phyloP scores from a whole-genome alignment of 2,113 vertebrate genomes.

The Epinephelus cyanopodus region DNA sequence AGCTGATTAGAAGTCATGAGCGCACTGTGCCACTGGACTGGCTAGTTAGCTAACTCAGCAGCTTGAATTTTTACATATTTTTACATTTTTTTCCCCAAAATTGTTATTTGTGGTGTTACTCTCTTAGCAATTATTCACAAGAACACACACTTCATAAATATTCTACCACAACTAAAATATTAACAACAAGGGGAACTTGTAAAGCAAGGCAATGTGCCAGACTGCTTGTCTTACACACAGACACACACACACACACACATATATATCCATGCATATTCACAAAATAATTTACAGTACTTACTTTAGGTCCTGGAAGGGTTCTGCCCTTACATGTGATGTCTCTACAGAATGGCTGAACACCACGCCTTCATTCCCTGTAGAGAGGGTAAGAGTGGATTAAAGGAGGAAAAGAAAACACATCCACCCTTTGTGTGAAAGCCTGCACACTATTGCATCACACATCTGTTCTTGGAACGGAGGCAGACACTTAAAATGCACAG shows the following conservation, averaged over 20 bases:
- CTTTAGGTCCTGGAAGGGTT: conserved; percentile 97
- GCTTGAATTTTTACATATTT: conserved; percentile 3
- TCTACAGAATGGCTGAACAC: conserved; percentile 98
- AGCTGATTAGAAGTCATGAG: conserved; percentile 29
- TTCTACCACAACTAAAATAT: conserved; percentile 40
- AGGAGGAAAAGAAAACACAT: conserved; percentile 17
- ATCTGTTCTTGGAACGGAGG: neutral
- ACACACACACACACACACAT: neutral
- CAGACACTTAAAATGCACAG: conserved; percentile 32
- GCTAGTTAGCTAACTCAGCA: neutral
- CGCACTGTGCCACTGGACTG: neutral
- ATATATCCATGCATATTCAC: neutral
- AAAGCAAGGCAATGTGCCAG: conserved; percentile 24
- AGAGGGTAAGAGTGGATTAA: conserved; percentile 41
- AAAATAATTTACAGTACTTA: conserved; percentile 78
- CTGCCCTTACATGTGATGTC: conserved; percentile 97
- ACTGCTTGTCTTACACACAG: conserved; percentile 9
- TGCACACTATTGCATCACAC: conserved; percentile 21
- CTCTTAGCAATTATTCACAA: conserved; percentile 41
- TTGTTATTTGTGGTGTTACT: conserved; percentile 33
- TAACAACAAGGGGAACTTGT: conserved; percentile 30
- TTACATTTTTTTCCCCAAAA: conserved; percentile 7
- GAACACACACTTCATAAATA: conserved; percentile 52
- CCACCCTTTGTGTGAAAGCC: conserved; percentile 26
- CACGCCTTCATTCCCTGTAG: conserved; percentile 94